These are phyloP conservation scores for Rhyacophila evoluta DNA, from an alignment of 2,888 invertebrate genomes.

Conservation along the genomic window DNA sequence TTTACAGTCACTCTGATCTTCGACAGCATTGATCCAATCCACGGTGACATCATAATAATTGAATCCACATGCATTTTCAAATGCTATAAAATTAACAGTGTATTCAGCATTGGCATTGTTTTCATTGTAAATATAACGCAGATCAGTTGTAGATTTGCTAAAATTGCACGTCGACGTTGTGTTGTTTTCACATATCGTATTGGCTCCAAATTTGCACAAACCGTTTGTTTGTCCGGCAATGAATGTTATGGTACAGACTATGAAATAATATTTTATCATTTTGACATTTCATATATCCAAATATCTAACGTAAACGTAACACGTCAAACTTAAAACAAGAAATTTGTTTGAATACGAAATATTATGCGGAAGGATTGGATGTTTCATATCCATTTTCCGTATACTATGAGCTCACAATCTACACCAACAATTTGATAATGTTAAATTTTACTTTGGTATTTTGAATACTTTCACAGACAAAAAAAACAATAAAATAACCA, in stretches of 20 bases:
- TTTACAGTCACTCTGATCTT: not conserved
- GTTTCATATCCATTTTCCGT: not conserved
- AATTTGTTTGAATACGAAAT: not conserved
- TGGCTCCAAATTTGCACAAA: not conserved
- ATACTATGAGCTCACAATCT: not conserved
- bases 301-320: not conserved
- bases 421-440: not conserved
- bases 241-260: not conserved
- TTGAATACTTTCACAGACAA: not conserved
- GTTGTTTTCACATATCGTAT: not conserved
- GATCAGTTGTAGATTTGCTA: not conserved
- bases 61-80: slow-evolving; percentile 29
- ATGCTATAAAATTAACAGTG: slow-evolving; percentile 20
- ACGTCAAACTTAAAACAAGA: not conserved
- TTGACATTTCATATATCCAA: not conserved
- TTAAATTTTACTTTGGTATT: not conserved
- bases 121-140: not conserved
- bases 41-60: slow-evolving; percentile 17
- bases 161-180: slow-evolving; percentile 9
- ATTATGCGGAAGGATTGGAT: not conserved
- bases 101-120: slow-evolving; percentile 33
- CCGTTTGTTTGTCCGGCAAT: not conserved
- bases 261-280: not conserved
- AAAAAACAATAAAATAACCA: not conserved
- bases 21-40: not conserved